These are phyloP conservation scores for Eristalis pertinax DNA, from an alignment of 2,888 invertebrate species.

Conservation along the genomic window DNA sequence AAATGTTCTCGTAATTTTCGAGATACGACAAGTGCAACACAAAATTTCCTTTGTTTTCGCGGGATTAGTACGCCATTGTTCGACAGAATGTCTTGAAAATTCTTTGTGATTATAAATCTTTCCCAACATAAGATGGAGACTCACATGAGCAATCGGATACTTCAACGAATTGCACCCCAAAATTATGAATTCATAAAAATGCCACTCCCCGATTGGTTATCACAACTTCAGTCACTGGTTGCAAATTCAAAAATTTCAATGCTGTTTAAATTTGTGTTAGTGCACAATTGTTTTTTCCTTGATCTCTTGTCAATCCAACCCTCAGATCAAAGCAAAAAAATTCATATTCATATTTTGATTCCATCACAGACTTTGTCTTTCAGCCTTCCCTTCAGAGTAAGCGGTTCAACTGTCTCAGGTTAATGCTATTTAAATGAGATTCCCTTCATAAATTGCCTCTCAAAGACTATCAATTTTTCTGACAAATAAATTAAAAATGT, in stretches of 20 bases:
- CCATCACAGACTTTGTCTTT: neutral
- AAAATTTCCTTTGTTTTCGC: neutral
- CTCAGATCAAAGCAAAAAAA: neutral
- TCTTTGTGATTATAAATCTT: neutral
- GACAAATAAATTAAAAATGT: neutral
- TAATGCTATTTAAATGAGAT: constrained; percentile 12
- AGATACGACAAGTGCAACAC: neutral
- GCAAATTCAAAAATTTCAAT: neutral
- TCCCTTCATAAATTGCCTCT: neutral
- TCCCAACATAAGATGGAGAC: neutral
- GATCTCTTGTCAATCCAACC: neutral
- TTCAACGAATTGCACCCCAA: neutral
- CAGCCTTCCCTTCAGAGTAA: neutral
- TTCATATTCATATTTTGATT: neutral
- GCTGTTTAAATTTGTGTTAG: neutral
- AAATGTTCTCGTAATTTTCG: too few species aligned
- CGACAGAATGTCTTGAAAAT: neutral
- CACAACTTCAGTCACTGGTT: neutral
- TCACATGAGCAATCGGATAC: neutral
- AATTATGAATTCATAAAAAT: neutral
- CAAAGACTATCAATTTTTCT: neutral
- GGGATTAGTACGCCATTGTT: too few species aligned
- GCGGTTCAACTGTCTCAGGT: neutral
- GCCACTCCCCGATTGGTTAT: neutral
- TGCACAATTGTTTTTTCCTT: neutral